Base-by-base conservation (phyloP, 2,113 vertebrate species). In the Nicator chloris region DNA sequence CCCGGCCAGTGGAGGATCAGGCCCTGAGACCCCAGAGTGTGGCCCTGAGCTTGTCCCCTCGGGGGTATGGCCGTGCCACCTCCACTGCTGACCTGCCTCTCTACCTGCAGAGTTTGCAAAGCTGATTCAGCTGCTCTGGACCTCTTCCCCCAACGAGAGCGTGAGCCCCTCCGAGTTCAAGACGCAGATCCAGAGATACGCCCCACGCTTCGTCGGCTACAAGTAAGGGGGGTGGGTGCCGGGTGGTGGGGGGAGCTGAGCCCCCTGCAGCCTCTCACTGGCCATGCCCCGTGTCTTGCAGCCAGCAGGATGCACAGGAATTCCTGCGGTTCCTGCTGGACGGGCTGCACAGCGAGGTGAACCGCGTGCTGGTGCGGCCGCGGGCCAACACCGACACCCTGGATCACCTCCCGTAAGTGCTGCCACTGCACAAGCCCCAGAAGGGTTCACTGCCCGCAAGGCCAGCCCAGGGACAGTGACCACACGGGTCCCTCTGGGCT, bases 301-400 rank as follows among this genome's bases (percentile, higher is more conserved):
- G 99, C 97, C 99, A 99, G 96, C 99, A 99, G 97, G 99, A 99
- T 21, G 99, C 99, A 10, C 99, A 99, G 97, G 99, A 99, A 72
- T 99, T 99, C 75, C 98, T 99, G 85, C 98, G 99, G 57, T 99
- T 99, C 96, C 97, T 99, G 39, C 96, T 99, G 33, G 99, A 99
- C 0, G 99, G 99, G 26, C 98, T 99, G 71, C 99, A 99, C 90
- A 99, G 98, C 0, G 99, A 99, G 91, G 99, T 99, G 95, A 99
- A 99, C 98, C 97, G 99, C 1, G 98, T 98, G 19, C 97, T 98
- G 1, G 97, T 97, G 51, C 91, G 98, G 69, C 98, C 98, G 1
- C 98, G 97, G 76, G 92, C 96, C 86, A 97, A 63, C 20, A 59
- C 92, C 0, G 98, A 99, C 92, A 98, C 98, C 96, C 96, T 99